phyloP scores from a whole-genome alignment of 2,113 vertebrate genomes.

The Vombatus ursinus region DNA sequence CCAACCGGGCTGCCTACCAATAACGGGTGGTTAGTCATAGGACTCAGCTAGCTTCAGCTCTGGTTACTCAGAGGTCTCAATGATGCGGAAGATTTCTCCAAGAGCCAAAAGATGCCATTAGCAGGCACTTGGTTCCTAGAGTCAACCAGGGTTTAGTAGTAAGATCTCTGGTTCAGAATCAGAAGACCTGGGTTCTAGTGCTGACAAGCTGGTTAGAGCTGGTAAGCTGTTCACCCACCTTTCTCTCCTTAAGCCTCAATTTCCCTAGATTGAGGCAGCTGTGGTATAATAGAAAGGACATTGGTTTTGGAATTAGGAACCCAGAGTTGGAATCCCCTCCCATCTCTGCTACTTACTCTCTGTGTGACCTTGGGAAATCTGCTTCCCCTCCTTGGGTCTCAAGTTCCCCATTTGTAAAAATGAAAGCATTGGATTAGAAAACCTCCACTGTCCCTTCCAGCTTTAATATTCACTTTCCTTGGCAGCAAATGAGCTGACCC shows the following conservation, averaged over 20 bases:
- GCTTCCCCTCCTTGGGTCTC: background rate
- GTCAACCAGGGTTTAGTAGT: background rate
- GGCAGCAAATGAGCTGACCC: too few species aligned
- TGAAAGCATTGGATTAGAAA: background rate
- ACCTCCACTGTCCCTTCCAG: background rate
- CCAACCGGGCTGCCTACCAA: background rate
- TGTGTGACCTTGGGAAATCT: background rate
- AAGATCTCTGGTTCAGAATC: background rate
- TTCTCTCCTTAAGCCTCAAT: background rate
- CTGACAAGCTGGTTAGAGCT: too few species aligned
- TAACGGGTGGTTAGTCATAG: background rate
- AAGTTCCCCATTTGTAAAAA: background rate
- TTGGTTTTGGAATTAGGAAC: background rate
- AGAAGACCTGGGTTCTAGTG: background rate
- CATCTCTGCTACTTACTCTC: background rate
- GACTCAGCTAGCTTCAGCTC: background rate
- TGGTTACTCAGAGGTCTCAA: background rate
- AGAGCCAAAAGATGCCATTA: constrained; percentile 22
- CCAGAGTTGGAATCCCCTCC: background rate
- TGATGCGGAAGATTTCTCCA: background rate
- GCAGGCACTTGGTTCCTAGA: background rate
- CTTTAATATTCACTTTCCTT: background rate
- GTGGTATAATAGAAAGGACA: background rate
- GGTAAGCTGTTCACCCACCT: background rate
- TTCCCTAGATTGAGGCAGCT: background rate